A percentile compares a stretch with the other conserved stretches of the same genome.
Evolutionary conservation across 2,797 vertebrate species (phyloP).

Genomic region (Pipistrellus pygmaeus): DNA sequence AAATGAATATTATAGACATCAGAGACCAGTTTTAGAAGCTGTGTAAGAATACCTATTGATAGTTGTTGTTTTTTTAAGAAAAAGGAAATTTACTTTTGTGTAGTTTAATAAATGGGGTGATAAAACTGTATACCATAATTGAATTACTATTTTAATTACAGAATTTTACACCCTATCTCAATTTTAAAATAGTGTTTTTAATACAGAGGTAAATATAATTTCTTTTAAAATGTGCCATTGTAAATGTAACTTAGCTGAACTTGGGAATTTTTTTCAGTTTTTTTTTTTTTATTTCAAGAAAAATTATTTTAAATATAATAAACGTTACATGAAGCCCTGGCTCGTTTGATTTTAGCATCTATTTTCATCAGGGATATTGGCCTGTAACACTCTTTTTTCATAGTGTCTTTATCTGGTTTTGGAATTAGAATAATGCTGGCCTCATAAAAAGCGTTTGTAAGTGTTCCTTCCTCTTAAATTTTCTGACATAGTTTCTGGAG

Average conservation of each 20-base stretch:
- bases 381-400: too few species aligned
- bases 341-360: too few species aligned
- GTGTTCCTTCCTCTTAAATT: too few species aligned
- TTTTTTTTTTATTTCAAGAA: too few species aligned
- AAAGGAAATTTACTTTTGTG: neutral
- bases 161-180: conserved; percentile 8
- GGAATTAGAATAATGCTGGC: too few species aligned
- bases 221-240: conserved; percentile 35
- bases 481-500: too few species aligned
- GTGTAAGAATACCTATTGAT: neutral
- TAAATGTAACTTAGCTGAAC: conserved; percentile 27
- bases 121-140: conserved; percentile 12
- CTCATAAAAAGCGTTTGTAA: too few species aligned
- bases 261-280: neutral
- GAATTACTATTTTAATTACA: conserved; percentile 48
- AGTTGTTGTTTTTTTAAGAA: neutral
- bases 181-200: conserved; percentile 51
- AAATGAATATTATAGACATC: conserved; percentile 25
- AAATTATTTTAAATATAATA: too few species aligned
- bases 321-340: too few species aligned
- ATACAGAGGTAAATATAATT: neutral
- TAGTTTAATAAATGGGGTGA: conserved; percentile 5
- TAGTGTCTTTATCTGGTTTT: too few species aligned
- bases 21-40: conserved; percentile 49
- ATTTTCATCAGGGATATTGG: too few species aligned